A percentile compares a stretch with the other conserved stretches of the same genome.
phyloP scores from a whole-genome alignment of 2,797 vertebrate species.

The Holocentrus rufus region DNA sequence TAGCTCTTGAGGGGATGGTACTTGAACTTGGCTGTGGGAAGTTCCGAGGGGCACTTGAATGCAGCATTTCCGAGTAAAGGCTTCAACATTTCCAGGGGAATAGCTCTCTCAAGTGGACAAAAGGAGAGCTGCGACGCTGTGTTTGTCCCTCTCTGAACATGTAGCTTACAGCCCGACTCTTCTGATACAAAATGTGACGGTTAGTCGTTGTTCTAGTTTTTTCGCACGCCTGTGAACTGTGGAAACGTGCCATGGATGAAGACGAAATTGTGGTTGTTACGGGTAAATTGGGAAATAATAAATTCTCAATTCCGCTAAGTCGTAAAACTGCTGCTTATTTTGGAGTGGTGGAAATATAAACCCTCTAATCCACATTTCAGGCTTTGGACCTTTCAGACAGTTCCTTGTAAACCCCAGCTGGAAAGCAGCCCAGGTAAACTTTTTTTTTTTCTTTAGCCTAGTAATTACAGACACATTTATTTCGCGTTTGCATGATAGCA shows the following conservation, averaged over 20 bases:
- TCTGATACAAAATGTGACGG: too few species aligned
- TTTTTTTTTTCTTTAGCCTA: too few species aligned
- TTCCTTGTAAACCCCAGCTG: conserved; percentile 88
- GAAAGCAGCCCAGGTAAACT: conserved; percentile 87
- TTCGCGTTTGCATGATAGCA: not conserved
- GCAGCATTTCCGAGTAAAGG: not conserved
- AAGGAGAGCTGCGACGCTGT: rapidly evolving
- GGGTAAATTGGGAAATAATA: conserved; percentile 27
- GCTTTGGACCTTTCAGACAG: conserved; percentile 88
- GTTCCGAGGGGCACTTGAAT: conserved; percentile 26
- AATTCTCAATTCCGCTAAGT: not conserved
- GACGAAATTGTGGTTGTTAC: conserved; percentile 46
- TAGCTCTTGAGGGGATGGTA: too few species aligned
- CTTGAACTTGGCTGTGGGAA: not conserved
- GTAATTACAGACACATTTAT: too few species aligned
- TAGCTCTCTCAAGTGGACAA: conserved; percentile 67
- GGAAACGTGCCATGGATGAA: conserved; percentile 37
- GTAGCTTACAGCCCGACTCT: too few species aligned
- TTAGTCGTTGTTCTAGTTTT: too few species aligned
- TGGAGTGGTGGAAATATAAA: not conserved
- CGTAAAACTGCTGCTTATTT: not conserved
- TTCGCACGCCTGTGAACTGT: too few species aligned
- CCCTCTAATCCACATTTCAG: conserved; percentile 58
- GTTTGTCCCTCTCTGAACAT: too few species aligned
- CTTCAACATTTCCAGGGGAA: conserved; percentile 8